Percentiles rank a stretch among this genome's conserved stretches.
phyloP scores from a whole-genome alignment of 2,888 invertebrate species.

The Lasioglossum villosulum region DNA sequence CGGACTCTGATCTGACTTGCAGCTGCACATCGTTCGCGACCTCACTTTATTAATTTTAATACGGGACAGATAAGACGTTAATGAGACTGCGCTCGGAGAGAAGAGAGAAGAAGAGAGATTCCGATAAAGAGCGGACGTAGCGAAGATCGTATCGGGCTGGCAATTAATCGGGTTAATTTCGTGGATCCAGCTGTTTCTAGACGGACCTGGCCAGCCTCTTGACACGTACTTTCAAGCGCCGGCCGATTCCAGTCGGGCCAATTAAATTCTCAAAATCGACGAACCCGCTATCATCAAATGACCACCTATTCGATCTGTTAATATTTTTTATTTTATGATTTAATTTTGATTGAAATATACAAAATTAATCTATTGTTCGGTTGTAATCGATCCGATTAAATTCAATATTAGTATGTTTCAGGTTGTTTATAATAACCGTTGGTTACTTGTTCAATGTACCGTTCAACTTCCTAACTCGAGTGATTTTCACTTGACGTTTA shows the following conservation, averaged over 20 bases:
- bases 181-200: constrained; percentile 30
- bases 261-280: neutral
- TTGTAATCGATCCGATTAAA: too few species aligned
- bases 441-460: too few species aligned
- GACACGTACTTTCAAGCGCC: neutral
- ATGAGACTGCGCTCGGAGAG: constrained; percentile 17
- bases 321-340: too few species aligned
- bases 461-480: too few species aligned
- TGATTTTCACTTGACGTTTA: too few species aligned
- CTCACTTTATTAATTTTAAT: constrained; percentile 48
- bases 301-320: too few species aligned
- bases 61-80: constrained; percentile 33
- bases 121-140: constrained; percentile 14
- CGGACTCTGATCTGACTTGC: constrained; percentile 5
- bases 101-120: neutral
- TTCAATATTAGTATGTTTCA: too few species aligned
- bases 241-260: neutral
- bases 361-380: too few species aligned
- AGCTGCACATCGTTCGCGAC: constrained; percentile 35
- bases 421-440: too few species aligned
- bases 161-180: constrained; percentile 37
- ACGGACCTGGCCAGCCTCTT: neutral
- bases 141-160: constrained; percentile 29
- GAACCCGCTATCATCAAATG: neutral
- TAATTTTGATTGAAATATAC: too few species aligned